Conservation (phyloP, 2,888 invertebrate genomes). For the Lycocerus yunnanus region DNA sequence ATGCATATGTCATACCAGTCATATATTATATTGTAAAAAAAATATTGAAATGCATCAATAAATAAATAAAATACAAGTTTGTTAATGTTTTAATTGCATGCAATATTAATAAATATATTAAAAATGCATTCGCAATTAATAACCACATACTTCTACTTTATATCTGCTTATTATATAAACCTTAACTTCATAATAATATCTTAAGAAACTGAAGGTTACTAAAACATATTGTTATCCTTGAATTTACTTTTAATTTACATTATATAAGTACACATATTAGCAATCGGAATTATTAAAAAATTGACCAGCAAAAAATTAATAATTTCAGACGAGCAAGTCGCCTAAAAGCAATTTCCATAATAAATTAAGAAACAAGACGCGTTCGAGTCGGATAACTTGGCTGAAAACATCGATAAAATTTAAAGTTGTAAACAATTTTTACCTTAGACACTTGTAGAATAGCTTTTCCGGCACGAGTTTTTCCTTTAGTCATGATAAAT, state of each 20-base stretch:
- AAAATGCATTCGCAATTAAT: not conserved
- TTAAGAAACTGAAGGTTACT: not conserved
- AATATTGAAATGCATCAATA: not conserved
- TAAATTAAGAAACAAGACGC: not conserved
- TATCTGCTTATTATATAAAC: not conserved
- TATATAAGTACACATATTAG: not conserved
- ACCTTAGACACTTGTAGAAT: slow-evolving; percentile 80
- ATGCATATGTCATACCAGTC: too few relatives aligned
- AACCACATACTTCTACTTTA: not conserved
- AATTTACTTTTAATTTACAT: not conserved
- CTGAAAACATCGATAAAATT: not conserved
- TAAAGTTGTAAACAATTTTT: slow-evolving; percentile 36
- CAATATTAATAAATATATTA: not conserved
- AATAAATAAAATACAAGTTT: not conserved
- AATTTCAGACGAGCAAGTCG: not conserved
- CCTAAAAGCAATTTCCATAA: not conserved
- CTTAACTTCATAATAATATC: not conserved
- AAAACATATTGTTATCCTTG: not conserved
- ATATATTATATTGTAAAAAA: not conserved
- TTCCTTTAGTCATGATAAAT: slow-evolving; percentile 63
- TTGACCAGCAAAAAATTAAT: not conserved
- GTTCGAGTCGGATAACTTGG: not conserved
- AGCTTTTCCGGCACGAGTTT: slow-evolving; percentile 63
- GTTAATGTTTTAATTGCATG: not conserved
- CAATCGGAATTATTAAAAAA: not conserved